phyloP scores from a whole-genome alignment of 2,113 vertebrate genomes.

The Pica pica region DNA sequence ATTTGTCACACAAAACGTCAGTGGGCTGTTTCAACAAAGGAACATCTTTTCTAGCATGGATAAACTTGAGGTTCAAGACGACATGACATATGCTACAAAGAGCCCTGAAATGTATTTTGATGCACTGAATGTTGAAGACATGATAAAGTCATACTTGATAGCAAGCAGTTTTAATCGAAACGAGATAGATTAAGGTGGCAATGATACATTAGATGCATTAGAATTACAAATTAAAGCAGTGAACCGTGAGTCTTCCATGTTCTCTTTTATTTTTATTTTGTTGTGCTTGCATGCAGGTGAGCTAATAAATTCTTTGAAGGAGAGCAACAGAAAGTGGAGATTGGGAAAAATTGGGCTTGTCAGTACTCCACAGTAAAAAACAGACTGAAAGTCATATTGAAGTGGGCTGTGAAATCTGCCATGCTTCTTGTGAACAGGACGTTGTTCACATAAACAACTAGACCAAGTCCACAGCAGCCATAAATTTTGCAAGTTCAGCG shows the following conservation, averaged over 20 bases:
- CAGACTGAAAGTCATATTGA: background rate
- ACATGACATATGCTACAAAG: background rate
- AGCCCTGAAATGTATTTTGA: background rate
- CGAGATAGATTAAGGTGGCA: background rate
- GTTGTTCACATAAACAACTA: rapidly evolving
- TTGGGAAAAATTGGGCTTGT: background rate
- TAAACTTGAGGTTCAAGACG: background rate
- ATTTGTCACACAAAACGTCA: rapidly evolving
- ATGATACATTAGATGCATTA: background rate
- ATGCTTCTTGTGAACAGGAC: rapidly evolving
- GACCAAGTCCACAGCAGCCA: background rate
- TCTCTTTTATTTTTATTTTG: background rate
- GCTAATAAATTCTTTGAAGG: background rate
- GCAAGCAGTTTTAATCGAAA: background rate
- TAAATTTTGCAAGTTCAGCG: background rate
- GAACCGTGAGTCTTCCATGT: background rate
- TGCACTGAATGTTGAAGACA: background rate
- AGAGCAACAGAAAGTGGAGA: background rate
- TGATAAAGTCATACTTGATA: background rate
- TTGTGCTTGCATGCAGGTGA: background rate
- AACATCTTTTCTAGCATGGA: rapidly evolving
- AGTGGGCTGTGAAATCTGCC: background rate
- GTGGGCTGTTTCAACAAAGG: background rate
- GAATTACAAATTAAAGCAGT: background rate
- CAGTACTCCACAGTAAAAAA: background rate